Conservation (phyloP, 2,888 invertebrate genomes). For the Tromatobia lineatoria region DNA sequence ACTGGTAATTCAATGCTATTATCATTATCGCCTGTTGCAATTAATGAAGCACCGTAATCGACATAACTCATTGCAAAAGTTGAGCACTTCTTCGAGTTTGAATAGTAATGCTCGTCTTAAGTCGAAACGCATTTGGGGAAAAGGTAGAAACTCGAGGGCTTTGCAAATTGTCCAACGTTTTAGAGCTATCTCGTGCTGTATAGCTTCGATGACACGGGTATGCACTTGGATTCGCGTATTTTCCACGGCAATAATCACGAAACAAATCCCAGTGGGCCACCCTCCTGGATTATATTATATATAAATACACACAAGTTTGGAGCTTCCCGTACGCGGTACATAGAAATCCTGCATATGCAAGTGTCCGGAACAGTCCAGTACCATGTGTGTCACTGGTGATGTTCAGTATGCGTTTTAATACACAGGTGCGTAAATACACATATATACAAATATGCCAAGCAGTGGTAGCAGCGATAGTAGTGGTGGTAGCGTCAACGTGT, state of each 20-base stretch:
- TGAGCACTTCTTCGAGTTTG: too few relatives aligned
- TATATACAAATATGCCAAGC: not conserved
- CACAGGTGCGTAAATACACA: not conserved
- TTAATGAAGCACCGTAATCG: too few relatives aligned
- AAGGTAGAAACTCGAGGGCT: not conserved
- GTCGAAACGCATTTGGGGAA: not conserved
- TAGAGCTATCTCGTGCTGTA: slow-evolving; percentile 8
- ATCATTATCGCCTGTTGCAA: too few relatives aligned
- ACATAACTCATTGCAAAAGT: too few relatives aligned
- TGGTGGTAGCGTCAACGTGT: slow-evolving; percentile 10
- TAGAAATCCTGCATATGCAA: not conserved
- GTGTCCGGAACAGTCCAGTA: not conserved
- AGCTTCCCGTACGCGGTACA: not conserved
- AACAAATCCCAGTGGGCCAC: slow-evolving; percentile 40
- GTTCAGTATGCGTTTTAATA: not conserved
- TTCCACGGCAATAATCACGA: slow-evolving; percentile 48
- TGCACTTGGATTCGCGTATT: slow-evolving; percentile 17
- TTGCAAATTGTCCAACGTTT: slow-evolving; percentile 15
- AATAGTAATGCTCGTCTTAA: not conserved
- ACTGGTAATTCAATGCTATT: too few relatives aligned
- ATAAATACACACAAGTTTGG: not conserved
- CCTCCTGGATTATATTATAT: slow-evolving; percentile 3
- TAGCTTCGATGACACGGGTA: slow-evolving; percentile 7
- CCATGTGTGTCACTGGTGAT: not conserved
- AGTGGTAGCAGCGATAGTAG: not conserved